Base-by-base conservation (phyloP, 2,888 invertebrate genomes). In the Conchocele bisecta region DNA sequence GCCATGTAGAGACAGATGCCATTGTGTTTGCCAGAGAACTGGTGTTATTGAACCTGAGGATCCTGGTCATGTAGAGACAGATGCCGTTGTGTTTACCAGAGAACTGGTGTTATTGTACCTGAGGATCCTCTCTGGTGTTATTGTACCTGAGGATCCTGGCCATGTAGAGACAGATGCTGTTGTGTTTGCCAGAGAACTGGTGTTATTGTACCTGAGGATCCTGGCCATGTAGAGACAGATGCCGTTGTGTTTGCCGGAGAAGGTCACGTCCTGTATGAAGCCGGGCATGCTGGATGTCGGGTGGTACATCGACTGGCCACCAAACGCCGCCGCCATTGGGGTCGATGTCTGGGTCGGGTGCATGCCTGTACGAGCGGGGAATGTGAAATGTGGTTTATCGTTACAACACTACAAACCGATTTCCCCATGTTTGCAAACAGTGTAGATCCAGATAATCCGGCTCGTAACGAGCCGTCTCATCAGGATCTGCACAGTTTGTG, bases 181-280 rank as follows among this genome's bases (percentile, higher is more conserved):
- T 96, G 89, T 98, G 98, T 89, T 97, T 97, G 0, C 96, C 94
- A 0, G 96, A 96, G 89, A 91, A 92, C 13, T 29, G 28, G 1
- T 7, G 17, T n/a, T 4, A 42, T 42, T 22, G 56, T 77, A 91
- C 91, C 91, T 93, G 20, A 99, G 92, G 82, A 99, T 95, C 81
- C 98, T 93, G 24, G 96, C 94, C 15, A 98, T 94, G 89, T 97
- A 97, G 42, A 98, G 93, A 91, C 98, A 99, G 9, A 99, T 93
- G 0, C 97, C 98, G 88, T 98, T 96, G 89, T 98, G 98, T 89
- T 97, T 97, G 0, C 96, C 94, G 0, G 96, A 96, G 90, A 92
- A 93, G 6, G 87, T 81, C 24, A 90, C 82, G 46, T 91, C 89
- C 39, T 84, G 85, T 11, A 77, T 65, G 24, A 79, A 75, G 24